Evolutionary conservation across 2,888 invertebrate genomes (phyloP), one percentile per base, ranked within the genome.

Genomic region (Dastarcus helophoroides): DNA sequence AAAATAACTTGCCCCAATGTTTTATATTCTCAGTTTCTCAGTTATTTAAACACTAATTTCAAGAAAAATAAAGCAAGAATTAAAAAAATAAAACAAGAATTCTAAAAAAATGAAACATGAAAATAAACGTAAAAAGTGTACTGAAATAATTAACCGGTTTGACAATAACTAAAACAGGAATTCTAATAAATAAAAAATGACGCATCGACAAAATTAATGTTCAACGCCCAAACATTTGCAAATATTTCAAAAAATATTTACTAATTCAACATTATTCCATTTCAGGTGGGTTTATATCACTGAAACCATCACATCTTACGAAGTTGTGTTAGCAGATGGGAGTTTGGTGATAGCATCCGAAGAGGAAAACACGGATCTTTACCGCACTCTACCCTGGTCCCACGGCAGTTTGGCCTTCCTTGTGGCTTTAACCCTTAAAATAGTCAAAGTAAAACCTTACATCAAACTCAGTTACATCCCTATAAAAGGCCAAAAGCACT

Each of bases 351-450:
- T 58, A 8, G 75, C 70, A 25, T 69, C 70, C 0, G 58, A 63
- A 2, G 57, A 65, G 47, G 68, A 75, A 43, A 51, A 72, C 43
- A 39, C 60, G 0, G 75, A 77, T 47, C 58, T 79, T 0, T 77
- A 63, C 54, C 63, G 66, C 45, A 59, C 73, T 1, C 48, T 79
- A 8, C 72, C 78, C 3, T 78, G 76, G 75, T 72, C 73, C 2
- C 76, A 76, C 51, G 76, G 76, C 3, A 76, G 76, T 33, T 50
- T 78, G 2, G 76, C 72, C 1, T 76, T 78, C 49, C 59, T 79
- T 1, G 75, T 76, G 21, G 73, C 71, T 0, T 50, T 79, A 28
- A 76, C 76, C 10, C 52, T 79, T 21, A 67, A 67, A 46, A 68
- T 78, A 9, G 70, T 77, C 28, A 52, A 42, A 37, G 47, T 74